phyloP scores from a whole-genome alignment of 2,888 invertebrate genomes.

The Schrankia costaestrigalis region DNA sequence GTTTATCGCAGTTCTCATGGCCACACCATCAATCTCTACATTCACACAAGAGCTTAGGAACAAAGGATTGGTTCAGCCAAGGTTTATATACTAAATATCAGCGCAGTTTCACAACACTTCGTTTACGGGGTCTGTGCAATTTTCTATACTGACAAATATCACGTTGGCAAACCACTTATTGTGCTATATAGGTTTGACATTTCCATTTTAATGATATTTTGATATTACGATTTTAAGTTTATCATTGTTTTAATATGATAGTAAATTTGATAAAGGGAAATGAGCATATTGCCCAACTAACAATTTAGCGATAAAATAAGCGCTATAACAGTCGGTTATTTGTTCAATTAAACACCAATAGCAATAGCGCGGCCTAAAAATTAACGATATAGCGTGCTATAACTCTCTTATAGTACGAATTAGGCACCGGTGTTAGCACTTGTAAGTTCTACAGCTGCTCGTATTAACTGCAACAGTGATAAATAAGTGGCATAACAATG shows the following conservation, averaged over 20 bases:
- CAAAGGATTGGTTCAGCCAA: slow-evolving; percentile 46
- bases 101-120: slow-evolving; percentile 23
- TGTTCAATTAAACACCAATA: too few relatives aligned
- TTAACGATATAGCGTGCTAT: too few relatives aligned
- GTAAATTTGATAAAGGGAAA: too few relatives aligned
- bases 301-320: too few relatives aligned
- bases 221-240: slow-evolving; percentile 2
- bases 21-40: slow-evolving; percentile 24
- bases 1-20: slow-evolving; percentile 23
- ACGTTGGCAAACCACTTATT: slow-evolving; percentile 4
- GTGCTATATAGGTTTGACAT: slow-evolving; percentile 2
- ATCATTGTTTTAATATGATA: slow-evolving; percentile 1
- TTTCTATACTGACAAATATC: slow-evolving; percentile 17
- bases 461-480: too few relatives aligned
- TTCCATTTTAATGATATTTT: slow-evolving; percentile 2
- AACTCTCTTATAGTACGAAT: too few relatives aligned
- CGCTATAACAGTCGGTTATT: too few relatives aligned
- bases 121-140: slow-evolving; percentile 21
- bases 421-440: too few relatives aligned
- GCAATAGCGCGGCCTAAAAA: too few relatives aligned
- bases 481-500: too few relatives aligned
- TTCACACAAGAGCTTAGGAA: slow-evolving; percentile 32
- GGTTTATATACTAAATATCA: slow-evolving; percentile 53
- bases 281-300: too few relatives aligned
- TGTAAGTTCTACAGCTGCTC: too few relatives aligned